Conservation (phyloP, 2,797 vertebrate genomes). For the Lepilemur septentrionalis region DNA sequence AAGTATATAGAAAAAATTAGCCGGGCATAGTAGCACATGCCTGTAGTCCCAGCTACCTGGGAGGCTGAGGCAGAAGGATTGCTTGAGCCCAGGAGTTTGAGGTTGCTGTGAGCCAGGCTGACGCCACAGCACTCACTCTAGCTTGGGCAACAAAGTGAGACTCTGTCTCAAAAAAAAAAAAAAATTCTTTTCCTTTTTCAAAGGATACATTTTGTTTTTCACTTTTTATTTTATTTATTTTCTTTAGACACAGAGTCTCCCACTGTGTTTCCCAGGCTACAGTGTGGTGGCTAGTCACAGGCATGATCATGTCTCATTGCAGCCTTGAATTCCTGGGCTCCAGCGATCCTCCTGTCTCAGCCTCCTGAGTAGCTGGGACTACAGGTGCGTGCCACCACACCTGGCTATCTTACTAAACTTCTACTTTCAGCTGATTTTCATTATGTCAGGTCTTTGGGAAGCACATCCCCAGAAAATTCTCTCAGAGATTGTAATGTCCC, state of each 20-base stretch:
- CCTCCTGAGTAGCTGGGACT: neutral
- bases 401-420: neutral
- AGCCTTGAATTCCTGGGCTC: too few relatives aligned
- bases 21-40: too few relatives aligned
- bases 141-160: too few relatives aligned
- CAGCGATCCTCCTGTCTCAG: too few relatives aligned
- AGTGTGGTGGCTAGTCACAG: neutral
- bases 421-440: neutral
- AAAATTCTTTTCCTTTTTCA: neutral
- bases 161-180: too few relatives aligned
- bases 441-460: neutral
- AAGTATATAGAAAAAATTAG: too few relatives aligned
- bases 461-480: neutral
- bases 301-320: too few relatives aligned
- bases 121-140: too few relatives aligned
- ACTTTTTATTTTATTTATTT: neutral
- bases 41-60: too few relatives aligned
- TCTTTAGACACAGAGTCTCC: neutral
- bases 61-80: too few relatives aligned
- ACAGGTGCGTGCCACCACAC: neutral
- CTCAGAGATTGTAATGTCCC: neutral
- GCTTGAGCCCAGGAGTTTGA: too few relatives aligned
- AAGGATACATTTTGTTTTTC: neutral
- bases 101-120: too few relatives aligned
- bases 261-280: neutral